phyloP scores from a whole-genome alignment of 2,797 vertebrate genomes.

The Lerista edwardsae region DNA sequence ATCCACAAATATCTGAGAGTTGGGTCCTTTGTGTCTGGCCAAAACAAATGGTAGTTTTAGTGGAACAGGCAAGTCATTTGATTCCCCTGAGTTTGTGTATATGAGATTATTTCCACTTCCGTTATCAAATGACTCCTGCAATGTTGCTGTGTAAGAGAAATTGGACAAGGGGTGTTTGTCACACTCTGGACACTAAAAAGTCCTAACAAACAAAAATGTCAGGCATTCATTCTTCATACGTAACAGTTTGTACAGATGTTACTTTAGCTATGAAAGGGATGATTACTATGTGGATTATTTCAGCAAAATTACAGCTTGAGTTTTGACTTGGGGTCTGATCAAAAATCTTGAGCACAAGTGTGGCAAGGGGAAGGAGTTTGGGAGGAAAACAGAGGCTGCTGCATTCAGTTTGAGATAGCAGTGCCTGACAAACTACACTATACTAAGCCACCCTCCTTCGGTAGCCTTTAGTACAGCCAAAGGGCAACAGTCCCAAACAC shows the following conservation, averaged over 20 bases:
- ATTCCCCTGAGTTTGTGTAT: conserved; percentile 30
- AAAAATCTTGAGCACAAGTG: too few relatives aligned
- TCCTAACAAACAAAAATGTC: neutral
- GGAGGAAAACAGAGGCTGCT: too few relatives aligned
- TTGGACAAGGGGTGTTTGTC: conserved; percentile 16
- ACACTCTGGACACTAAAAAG: neutral
- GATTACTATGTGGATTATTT: neutral
- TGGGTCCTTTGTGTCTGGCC: neutral
- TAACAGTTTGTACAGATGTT: conserved; percentile 1
- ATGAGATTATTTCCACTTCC: conserved; percentile 28
- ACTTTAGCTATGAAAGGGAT: neutral
- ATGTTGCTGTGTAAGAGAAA: conserved; percentile 26
- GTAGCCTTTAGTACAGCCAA: too few relatives aligned
- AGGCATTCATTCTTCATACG: neutral
- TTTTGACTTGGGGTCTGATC: neutral
- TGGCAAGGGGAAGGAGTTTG: too few relatives aligned
- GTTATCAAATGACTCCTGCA: conserved; percentile 23
- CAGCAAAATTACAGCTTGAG: neutral
- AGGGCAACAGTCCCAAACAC: too few relatives aligned
- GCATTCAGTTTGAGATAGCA: too few relatives aligned
- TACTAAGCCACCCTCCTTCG: too few relatives aligned
- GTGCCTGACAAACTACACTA: too few relatives aligned
- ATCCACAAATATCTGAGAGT: conserved; percentile 15
- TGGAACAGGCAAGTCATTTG: conserved; percentile 23
- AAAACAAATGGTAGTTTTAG: conserved; percentile 36